Evolutionary conservation across 2,888 invertebrate genomes (phyloP).

Genomic region (Norana najaformis): DNA sequence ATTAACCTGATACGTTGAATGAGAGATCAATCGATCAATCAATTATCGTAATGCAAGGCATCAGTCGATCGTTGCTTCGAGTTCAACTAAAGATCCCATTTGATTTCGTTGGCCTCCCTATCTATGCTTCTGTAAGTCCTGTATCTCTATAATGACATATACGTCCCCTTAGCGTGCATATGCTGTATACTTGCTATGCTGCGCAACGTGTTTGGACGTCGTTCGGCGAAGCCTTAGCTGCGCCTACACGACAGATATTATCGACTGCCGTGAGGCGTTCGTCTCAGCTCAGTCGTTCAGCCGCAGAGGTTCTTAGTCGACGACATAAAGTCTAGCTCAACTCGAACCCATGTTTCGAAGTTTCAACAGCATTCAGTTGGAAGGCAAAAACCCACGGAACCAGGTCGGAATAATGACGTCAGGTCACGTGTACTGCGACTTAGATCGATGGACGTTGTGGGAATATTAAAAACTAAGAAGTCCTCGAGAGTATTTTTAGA

Average conservation of each 20-base stretch:
- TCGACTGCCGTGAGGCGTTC: neutral
- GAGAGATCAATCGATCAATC: no score
- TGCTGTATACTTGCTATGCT: neutral
- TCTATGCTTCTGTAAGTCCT: neutral
- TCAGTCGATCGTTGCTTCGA: no score
- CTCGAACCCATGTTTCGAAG: neutral
- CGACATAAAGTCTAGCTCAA: neutral
- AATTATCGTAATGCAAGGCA: no score
- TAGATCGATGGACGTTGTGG: no score
- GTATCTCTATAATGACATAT: neutral
- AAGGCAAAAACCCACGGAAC: neutral
- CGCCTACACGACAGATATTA: neutral
- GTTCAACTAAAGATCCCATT: no score
- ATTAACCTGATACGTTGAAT: no score
- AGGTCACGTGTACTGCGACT: no score
- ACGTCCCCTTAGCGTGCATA: neutral
- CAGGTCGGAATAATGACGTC: no score
- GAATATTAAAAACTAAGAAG: no score
- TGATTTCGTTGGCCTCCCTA: neutral
- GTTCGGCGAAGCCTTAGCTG: neutral
- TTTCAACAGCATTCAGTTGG: neutral
- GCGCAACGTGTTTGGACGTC: neutral
- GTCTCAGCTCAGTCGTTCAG: neutral
- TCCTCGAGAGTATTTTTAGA: no score
- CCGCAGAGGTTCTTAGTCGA: neutral